Conservation (phyloP, 2,797 vertebrate genomes). For the Limnodromus scolopaceus region DNA sequence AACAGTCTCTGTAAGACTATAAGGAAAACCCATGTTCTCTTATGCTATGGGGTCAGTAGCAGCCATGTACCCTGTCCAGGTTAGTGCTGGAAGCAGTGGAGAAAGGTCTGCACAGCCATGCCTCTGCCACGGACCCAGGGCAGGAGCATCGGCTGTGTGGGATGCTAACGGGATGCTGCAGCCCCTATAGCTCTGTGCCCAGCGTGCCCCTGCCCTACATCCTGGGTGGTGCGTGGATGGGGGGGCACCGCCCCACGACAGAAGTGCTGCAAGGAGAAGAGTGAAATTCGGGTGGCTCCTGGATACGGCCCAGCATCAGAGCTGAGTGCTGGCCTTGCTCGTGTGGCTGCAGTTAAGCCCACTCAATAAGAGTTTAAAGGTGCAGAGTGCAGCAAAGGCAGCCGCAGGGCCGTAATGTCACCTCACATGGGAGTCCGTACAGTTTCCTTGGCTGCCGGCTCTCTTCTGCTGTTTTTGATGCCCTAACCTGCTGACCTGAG, state of each 20-base stretch:
- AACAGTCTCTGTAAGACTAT: fast-evolving
- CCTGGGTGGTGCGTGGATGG: background rate
- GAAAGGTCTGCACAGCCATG: background rate
- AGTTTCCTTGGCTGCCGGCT: background rate
- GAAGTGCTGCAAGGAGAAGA: background rate
- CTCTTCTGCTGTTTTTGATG: slow-evolving; percentile 44
- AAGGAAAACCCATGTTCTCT: background rate
- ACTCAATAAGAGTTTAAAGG: slow-evolving; percentile 15
- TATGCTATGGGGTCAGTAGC: background rate
- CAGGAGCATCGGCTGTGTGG: fast-evolving
- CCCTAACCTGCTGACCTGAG: slow-evolving; percentile 32
- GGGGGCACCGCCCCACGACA: background rate
- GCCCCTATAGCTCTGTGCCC: background rate
- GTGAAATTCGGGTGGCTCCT: fast-evolving
- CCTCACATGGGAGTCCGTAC: fast-evolving
- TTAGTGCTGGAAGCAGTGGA: background rate
- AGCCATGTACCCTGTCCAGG: background rate
- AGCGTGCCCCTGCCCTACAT: fast-evolving
- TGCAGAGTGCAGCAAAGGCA: slow-evolving; percentile 6
- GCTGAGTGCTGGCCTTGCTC: background rate
- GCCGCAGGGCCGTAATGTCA: background rate
- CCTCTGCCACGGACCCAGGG: background rate
- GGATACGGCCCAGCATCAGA: background rate
- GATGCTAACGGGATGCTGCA: background rate
- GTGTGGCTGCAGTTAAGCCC: background rate